phyloP scores from a whole-genome alignment of 2,888 invertebrate genomes.

The Corbicula japonica region DNA sequence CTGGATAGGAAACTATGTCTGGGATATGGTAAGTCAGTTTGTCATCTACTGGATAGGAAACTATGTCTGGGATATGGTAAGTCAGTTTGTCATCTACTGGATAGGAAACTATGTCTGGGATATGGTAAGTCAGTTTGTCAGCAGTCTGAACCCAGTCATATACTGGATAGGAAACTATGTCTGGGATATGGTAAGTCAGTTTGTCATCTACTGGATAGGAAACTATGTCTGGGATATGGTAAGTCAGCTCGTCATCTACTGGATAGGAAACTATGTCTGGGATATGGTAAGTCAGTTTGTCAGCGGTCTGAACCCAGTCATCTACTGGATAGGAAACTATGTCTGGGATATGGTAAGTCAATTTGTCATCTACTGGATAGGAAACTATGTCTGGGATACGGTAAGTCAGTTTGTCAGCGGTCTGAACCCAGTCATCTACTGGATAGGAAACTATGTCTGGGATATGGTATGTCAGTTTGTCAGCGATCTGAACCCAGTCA shows the following conservation, averaged over 20 bases:
- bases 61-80: constrained; percentile 87
- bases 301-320: constrained; percentile 86
- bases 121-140: constrained; percentile 86
- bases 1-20: constrained; percentile 87
- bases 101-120: constrained; percentile 87
- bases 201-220: constrained; percentile 87
- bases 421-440: constrained; percentile 86
- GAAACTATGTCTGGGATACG: constrained; percentile 87
- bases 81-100: constrained; percentile 85
- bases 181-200: no score
- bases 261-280: constrained; percentile 87
- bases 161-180: no score
- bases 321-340: constrained; percentile 87
- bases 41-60: constrained; percentile 87
- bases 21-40: constrained; percentile 86
- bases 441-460: constrained; percentile 87
- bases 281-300: constrained; percentile 87
- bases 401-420: constrained; percentile 86
- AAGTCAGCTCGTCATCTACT: no score
- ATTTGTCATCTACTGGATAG: no score
- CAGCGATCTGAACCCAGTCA: no score
- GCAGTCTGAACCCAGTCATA: constrained; percentile 86
- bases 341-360: constrained; percentile 87
- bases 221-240: constrained; percentile 87
- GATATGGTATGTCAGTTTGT: constrained; percentile 86